Evolutionary conservation across 2,797 vertebrate species (phyloP).

Genomic region (Dicrostonyx torquatus): DNA sequence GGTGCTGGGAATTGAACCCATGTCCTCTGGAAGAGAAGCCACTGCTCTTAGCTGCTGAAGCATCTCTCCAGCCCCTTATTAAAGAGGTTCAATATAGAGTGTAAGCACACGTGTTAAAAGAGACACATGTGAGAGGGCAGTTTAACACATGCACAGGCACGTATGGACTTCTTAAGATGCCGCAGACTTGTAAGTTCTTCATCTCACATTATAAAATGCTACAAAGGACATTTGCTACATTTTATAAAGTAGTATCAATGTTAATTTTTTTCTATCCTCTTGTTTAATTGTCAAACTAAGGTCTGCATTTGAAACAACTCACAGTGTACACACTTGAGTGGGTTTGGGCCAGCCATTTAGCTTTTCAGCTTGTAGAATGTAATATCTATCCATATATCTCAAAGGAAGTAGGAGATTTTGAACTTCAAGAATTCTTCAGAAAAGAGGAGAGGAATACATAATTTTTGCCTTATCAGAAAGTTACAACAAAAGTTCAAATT

Average conservation of each 20-base stretch:
- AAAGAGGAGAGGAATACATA: neutral
- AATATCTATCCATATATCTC: neutral
- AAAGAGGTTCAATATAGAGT: neutral
- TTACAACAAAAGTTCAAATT: constrained; percentile 14
- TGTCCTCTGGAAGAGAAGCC: too few species aligned
- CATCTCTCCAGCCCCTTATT: neutral
- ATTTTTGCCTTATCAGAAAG: constrained; percentile 38
- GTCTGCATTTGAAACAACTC: constrained; percentile 32
- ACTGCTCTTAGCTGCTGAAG: too few species aligned
- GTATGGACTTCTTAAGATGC: neutral
- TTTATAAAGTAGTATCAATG: neutral
- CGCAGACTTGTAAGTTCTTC: neutral
- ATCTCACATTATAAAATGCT: neutral
- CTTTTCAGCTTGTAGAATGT: neutral
- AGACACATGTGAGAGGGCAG: neutral
- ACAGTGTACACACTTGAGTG: neutral
- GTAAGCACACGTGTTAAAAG: neutral
- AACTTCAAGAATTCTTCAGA: constrained; percentile 5
- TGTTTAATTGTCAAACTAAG: constrained; percentile 19
- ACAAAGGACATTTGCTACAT: neutral
- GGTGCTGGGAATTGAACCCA: too few species aligned
- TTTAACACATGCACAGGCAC: neutral
- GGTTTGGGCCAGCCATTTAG: neutral
- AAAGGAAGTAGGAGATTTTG: neutral
- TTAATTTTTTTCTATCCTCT: constrained; percentile 43